Base-by-base conservation (phyloP, 2,888 invertebrate species). In the Agapostemon virescens region DNA sequence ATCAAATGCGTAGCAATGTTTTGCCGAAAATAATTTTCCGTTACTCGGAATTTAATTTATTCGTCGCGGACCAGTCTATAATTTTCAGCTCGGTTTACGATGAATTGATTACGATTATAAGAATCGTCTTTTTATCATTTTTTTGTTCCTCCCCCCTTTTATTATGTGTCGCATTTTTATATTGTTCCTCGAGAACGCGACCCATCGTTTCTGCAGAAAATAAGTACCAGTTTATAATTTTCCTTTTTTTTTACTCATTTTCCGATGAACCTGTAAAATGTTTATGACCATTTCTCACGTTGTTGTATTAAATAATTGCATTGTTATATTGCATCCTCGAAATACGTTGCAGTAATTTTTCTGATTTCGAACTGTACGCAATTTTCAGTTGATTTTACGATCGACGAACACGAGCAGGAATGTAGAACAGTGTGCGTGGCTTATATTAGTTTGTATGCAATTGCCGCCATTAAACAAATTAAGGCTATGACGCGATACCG, bases 241-340 rank as follows among this genome's bases (percentile, higher is more conserved):
- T n/a, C n/a, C n/a, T n/a, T n/a, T n/a, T n/a, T n/a, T 45, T 45
- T 45, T 20, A 20, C 20, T 45, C 20, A 0, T 7, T 45, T 20
- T 20, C 9, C 49, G n/a, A 49, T 4, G 49, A n/a, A 49, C 1
- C n/a, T 11, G 2, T 49, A n/a, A 49, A 49, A n/a, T 49, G 4
- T 88, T 83, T 82, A 84, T 69, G 68, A 42, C 15, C n/a, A 45
- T 61, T 58, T 77, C 2, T 67, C 58, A 11, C 40, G 36, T 36
- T 20, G n/a, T 55, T 4, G n/a, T n/a, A 45, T 4, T 4, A 26
- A 23, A 17, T 17, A 55, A 26, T 55, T 15, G 55, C 55, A 6
- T 15, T 33, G 2, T 55, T 15, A 26, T 17, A 0, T 17, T 55
- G 17, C n/a, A 38, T 52, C 23, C 4, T 0, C n/a, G 20, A 26